Base-by-base conservation (phyloP, 2,113 vertebrate species). In the Callipepla squamata region DNA sequence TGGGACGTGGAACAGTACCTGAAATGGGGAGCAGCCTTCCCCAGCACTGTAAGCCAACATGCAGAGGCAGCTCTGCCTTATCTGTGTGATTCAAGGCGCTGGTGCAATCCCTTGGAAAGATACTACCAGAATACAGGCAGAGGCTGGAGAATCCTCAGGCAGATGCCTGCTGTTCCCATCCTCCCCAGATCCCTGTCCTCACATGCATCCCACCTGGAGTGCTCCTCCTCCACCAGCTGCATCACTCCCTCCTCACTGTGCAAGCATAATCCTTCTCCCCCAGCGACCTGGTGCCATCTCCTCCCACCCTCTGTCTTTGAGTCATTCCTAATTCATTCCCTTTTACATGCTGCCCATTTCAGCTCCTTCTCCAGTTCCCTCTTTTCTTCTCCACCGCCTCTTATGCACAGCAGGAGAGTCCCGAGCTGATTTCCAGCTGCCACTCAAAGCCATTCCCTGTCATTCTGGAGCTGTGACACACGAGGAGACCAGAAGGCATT, bases 341-440 rank as follows among this genome's bases (percentile, higher is more conserved):
- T 30, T 81, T 45, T n/a, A 76, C 0, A 0, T 23, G 66, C 48
- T 92, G 92, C 55, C 66, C n/a, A 9, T 73, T 50, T 74, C 9
- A 2, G n/a, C 7, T 47, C 40, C 30, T 90, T 51, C 51, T 59
- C 65, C 34, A 18, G 2, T 26, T 87, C 40, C 30, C 21, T 68
- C 11, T 0, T 42, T 87, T 62, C 79, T 87, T 82, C 63, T 69
- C 25, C 12, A 10, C 5, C 45, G 75, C 28, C 34, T 66, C 63
- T 66, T 40, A 12, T 1, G 22, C 12, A n/a, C 0, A 2, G 44
- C 26, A 9, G 0, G 0, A n/a, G 11, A 68, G n/a, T 38, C 69
- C 53, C 47, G 7, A 58, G 32, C 30, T 75, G 77, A 80, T 68
- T 73, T 26, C 48, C 57, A 10, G 78, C 77, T 84, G 73, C 22